These are phyloP conservation scores for Maniola hyperantus DNA, from an alignment of 2,888 invertebrate genomes.

Conservation along the genomic window DNA sequence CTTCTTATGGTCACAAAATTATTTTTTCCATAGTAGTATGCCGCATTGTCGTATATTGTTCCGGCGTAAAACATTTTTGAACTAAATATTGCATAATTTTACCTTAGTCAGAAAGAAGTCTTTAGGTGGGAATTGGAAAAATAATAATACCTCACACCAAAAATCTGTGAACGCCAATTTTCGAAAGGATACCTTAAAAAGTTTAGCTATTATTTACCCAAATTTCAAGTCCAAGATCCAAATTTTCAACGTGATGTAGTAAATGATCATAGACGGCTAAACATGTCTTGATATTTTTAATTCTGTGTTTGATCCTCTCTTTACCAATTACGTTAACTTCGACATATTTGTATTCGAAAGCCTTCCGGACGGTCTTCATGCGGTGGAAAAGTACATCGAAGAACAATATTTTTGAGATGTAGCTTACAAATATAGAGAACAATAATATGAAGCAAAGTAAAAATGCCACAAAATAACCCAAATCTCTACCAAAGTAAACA, in stretches of 20 bases:
- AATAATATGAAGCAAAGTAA: background rate
- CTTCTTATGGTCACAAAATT: too few species aligned
- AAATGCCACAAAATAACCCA: background rate
- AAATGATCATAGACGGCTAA: slow-evolving; percentile 16
- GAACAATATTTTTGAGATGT: slow-evolving; percentile 15
- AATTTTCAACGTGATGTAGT: slow-evolving; percentile 10
- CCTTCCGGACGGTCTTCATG: slow-evolving; percentile 15
- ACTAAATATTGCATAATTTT: too few species aligned
- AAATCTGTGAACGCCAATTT: too few species aligned
- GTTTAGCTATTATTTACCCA: slow-evolving; percentile 15
- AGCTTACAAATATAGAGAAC: background rate
- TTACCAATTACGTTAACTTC: slow-evolving; percentile 16
- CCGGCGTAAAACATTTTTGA: too few species aligned
- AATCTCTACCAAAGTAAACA: background rate
- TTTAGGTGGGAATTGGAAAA: too few species aligned
- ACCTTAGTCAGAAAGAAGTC: too few species aligned
- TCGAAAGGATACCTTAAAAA: too few species aligned
- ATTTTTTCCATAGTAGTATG: too few species aligned
- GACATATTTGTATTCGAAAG: slow-evolving; percentile 17
- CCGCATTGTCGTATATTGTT: too few species aligned
- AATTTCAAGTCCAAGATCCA: slow-evolving; percentile 23
- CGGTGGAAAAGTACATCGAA: slow-evolving; percentile 22
- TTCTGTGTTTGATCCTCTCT: slow-evolving; percentile 15
- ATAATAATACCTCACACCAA: too few species aligned
- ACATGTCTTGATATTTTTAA: slow-evolving; percentile 23